Conservation (phyloP, 2,797 vertebrate species). For the Syngnathus rostellatus region DNA sequence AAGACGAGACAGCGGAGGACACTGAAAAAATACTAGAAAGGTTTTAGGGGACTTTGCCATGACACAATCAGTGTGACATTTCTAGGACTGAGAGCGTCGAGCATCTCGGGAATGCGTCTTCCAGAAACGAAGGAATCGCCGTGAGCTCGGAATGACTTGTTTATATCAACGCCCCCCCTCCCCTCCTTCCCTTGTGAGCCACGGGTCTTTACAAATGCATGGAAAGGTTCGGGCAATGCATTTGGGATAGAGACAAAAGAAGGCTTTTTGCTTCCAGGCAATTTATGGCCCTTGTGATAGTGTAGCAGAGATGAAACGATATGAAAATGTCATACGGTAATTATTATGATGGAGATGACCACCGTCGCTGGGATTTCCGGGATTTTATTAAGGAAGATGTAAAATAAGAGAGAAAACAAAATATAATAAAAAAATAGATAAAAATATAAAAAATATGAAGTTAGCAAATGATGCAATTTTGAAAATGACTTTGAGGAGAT, state of each 20-base stretch:
- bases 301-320: background rate
- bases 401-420: background rate
- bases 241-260: background rate
- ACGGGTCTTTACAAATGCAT: background rate
- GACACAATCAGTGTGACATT: conserved; percentile 55
- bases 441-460: background rate
- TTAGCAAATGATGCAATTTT: background rate
- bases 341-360: background rate
- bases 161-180: conserved; percentile 11
- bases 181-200: background rate
- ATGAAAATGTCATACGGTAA: background rate
- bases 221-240: background rate
- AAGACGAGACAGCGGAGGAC: background rate
- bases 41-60: conserved; percentile 23
- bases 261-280: background rate
- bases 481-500: background rate
- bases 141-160: conserved; percentile 46
- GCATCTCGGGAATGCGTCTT: background rate
- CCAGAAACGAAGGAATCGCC: conserved; percentile 16
- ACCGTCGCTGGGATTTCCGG: background rate
- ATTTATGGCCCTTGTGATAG: background rate
- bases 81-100: conserved; percentile 33
- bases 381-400: background rate
- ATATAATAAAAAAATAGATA: background rate
- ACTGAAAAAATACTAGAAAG: background rate